Evolutionary conservation across 1,140 invertebrate species (phyloP), one percentile per base, ranked within the genome.

Genomic region (Caenorhabditis brenneri): DNA sequence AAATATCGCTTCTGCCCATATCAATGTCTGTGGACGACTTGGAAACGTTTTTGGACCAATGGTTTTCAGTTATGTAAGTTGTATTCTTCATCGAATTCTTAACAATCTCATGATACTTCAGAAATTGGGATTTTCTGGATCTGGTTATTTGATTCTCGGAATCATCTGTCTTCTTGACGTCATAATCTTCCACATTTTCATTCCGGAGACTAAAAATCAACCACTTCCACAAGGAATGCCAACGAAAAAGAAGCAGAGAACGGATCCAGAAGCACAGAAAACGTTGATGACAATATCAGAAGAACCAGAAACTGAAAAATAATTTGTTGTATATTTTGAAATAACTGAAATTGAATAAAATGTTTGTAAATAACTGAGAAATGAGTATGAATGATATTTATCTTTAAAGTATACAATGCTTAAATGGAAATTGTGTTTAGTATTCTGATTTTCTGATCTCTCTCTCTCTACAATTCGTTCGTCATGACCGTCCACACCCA

Each of bases 211-310:
- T 36, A 79, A 83, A 36, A 46, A 60, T 74, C 65, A 78, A 12
- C 82, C 65, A 74, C 65, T 83, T 78, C 82, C 82, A 36, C 65
- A 58, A 49, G 82, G 29, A 79, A 83, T 83, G 82, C 82, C 82
- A 5, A 16, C 49, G 12, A 79, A 39, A 48, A 79, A 79, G 48
- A 58, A 55, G 48, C 27, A 51, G n/a, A 42, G 27, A 31, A 42
- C 15, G 31, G 60, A 74, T 46, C 19, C 65, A 42, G 65, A 74
- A 46, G 65, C 22, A 19, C 60, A 65, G 60, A 65, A 33, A 9
- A 24, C 65, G 9, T 24, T 74, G 36, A 46, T 42, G 65, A 42
- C 36, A 24, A 74, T 74, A 12, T 42, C 33, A 42, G 65, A 74
- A 74, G 36, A 74, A 74, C 36, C 29, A n/a, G 58, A 65, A 33